Conservation (phyloP, 2,113 vertebrate genomes). For the Gavia stellata region DNA sequence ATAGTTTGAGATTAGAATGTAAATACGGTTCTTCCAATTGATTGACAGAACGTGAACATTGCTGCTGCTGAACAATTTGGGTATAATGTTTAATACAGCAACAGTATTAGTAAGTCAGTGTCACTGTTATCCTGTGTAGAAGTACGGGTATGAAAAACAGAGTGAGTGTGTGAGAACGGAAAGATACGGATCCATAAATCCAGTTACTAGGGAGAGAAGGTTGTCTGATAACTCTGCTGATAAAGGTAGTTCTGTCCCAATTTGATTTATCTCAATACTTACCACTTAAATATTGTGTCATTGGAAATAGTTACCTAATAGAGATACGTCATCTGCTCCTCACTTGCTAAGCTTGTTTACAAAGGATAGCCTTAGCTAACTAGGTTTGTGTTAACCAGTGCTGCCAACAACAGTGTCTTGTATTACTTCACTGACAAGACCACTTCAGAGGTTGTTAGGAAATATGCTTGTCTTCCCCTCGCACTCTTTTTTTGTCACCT, state of each 20-base stretch:
- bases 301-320: not conserved
- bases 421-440: not conserved
- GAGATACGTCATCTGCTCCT: fast-evolving
- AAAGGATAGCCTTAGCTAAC: not conserved
- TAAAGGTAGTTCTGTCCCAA: not conserved
- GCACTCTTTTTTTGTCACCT: not conserved
- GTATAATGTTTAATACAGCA: not conserved
- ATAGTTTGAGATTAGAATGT: not conserved
- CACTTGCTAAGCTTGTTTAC: not conserved
- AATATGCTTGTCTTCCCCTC: not conserved
- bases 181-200: not conserved
- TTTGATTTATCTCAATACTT: not conserved
- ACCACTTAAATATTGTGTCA: not conserved
- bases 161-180: not conserved
- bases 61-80: not conserved
- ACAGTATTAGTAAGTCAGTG: not conserved
- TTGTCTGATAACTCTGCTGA: not conserved
- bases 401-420: not conserved
- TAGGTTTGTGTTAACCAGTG: not conserved
- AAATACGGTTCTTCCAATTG: not conserved
- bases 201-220: not conserved
- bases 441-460: not conserved
- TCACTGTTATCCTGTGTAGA: not conserved
- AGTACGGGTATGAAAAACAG: not conserved
- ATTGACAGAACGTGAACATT: not conserved